Evolutionary conservation across 2,797 vertebrate genomes (phyloP).

Genomic region (Tangara arthus): DNA sequence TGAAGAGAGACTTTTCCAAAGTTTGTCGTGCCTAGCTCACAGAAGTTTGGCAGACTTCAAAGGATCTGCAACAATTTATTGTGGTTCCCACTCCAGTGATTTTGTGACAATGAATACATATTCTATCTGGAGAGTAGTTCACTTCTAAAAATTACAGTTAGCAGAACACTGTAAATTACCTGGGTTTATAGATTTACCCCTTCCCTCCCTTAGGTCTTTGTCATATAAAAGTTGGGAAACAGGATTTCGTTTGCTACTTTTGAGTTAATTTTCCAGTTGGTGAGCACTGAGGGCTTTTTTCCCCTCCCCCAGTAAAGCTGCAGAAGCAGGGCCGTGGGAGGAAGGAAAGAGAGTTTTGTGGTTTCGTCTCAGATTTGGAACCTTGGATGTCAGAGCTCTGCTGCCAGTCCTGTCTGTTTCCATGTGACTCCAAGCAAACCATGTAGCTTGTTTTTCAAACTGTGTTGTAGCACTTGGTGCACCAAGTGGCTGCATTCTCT

Average conservation of each 20-base stretch:
- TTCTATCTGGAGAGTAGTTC: neutral
- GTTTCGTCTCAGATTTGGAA: neutral
- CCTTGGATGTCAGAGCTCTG: neutral
- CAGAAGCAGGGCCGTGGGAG: neutral
- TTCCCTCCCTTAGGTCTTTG: neutral
- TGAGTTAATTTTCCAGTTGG: neutral
- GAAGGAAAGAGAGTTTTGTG: constrained; percentile 40
- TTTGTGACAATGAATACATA: neutral
- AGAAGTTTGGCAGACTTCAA: neutral
- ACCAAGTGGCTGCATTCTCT: neutral
- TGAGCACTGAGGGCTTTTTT: neutral
- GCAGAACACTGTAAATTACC: neutral
- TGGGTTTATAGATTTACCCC: neutral
- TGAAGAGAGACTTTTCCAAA: constrained; percentile 42
- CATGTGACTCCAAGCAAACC: neutral
- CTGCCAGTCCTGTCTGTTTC: neutral
- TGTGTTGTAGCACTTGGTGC: neutral
- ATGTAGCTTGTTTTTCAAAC: neutral
- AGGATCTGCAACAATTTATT: neutral
- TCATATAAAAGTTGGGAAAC: neutral
- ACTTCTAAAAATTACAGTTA: neutral
- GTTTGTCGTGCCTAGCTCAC: neutral
- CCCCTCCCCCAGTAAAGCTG: neutral
- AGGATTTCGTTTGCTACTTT: neutral
- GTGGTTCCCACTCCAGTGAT: neutral